Evolutionary conservation across 2,113 vertebrate genomes (phyloP).

Genomic region (Zosterops borbonicus): DNA sequence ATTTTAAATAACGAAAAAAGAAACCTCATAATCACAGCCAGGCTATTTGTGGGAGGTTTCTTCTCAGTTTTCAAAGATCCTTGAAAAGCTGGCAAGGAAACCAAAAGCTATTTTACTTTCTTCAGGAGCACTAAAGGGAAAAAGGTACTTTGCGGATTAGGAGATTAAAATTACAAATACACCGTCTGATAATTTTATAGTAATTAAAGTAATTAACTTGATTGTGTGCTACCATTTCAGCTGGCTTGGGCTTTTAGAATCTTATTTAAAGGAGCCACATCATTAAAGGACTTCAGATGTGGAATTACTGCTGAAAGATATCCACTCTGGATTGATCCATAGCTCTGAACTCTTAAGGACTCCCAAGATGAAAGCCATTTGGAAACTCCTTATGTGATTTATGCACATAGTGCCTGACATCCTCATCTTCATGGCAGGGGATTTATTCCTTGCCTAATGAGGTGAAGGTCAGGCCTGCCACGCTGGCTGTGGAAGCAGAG

Average conservation of each 20-base stretch:
- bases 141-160: conserved; percentile 37
- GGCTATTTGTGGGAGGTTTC: conserved; percentile 27
- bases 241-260: background rate
- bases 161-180: conserved; percentile 53
- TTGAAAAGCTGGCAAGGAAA: conserved; percentile 35
- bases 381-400: conserved; percentile 26
- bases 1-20: conserved; percentile 1
- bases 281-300: conserved; percentile 19
- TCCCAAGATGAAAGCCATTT: conserved; percentile 36
- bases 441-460: conserved; percentile 45
- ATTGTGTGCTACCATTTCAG: background rate
- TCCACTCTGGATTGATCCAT: background rate
- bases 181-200: conserved; percentile 25
- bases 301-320: conserved; percentile 11
- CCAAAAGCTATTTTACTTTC: conserved; percentile 16
- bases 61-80: conserved; percentile 29
- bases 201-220: conserved; percentile 52
- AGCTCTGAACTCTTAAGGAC: background rate
- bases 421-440: background rate
- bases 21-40: background rate
- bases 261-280: background rate
- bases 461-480: conserved; percentile 34
- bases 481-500: background rate
- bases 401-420: background rate
- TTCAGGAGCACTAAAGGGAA: conserved; percentile 13